Evolutionary conservation across 1,140 invertebrate genomes (phyloP), one percentile per base, ranked within the genome.

Genomic region (Drosophila fuyamai): DNA sequence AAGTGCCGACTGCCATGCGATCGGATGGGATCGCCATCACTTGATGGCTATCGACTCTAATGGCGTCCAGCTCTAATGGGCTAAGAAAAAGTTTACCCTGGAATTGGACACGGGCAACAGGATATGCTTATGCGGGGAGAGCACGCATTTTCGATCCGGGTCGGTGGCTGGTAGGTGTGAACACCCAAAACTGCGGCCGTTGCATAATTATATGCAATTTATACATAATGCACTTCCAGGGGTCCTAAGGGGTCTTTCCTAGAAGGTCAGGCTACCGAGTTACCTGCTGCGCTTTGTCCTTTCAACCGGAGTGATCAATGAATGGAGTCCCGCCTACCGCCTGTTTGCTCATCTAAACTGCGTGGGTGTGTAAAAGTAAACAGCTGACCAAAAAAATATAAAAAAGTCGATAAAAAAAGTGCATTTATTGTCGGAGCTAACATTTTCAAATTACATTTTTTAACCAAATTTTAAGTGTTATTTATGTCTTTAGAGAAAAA

Each of bases 151-250:
- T n/a, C 40, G 48, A 32, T 56, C 18, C 54, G 16, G 35, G 32
- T 70, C 40, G 36, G 8, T 48, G 51, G 61, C 36, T 32, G 48
- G 65, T 74, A 89, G 84, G 84, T 89, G 85, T 81, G 84, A 89
- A 89, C 48, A 60, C 55, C 32, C 77, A 29, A 63, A 70, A 83
- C 63, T 63, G 66, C 73, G 72, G 70, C 61, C 76, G 61, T 81
- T 89, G 84, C 84, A 89, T 89, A 89, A 89, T 89, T 89, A 89
- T 76, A 89, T 81, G 84, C 80, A 89, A 89, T 89, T 89, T 81
- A 65, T 79, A 70, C 57, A 35, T 29, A 43, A 44, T 38, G 58
- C 62, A 41, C 35, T 43, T 16, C 41, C 57, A 23, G 14, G 18
- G 38, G 40, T 55, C 48, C 16, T 16, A 13, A 12, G 16, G 38